Conservation (phyloP, 2,113 vertebrate species). For the Dromaius novaehollandiae region DNA sequence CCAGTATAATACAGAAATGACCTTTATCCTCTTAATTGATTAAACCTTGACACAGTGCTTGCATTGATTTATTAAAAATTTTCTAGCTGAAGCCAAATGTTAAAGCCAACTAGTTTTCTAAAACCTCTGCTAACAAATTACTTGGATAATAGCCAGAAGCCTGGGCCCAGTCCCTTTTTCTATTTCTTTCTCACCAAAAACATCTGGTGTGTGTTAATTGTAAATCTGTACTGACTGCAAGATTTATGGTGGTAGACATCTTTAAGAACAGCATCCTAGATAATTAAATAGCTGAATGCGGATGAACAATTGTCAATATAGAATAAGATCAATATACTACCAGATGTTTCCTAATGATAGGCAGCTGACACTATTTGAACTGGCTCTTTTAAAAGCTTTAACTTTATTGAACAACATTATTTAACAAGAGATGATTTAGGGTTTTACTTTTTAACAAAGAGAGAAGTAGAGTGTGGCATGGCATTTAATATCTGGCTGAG, state of each 20-base stretch:
- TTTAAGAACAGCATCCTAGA: neutral
- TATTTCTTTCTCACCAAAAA: constrained; percentile 20
- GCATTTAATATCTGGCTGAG: constrained; percentile 52
- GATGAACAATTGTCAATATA: neutral
- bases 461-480: neutral
- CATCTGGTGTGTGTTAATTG: constrained; percentile 24
- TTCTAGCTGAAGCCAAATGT: neutral
- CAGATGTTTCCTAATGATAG: neutral
- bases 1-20: neutral
- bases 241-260: neutral
- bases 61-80: constrained; percentile 48
- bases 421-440: constrained; percentile 34
- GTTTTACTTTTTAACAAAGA: constrained; percentile 55
- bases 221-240: neutral
- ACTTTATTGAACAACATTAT: constrained; percentile 42
- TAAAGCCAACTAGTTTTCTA: constrained; percentile 32
- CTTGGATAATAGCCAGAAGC: constrained; percentile 45
- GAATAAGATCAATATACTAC: neutral
- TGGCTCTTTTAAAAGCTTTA: neutral
- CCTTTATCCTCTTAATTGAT: constrained; percentile 19
- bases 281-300: neutral
- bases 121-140: constrained; percentile 46
- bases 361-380: neutral
- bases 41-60: constrained; percentile 38
- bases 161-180: neutral